Evolutionary conservation across 2,797 vertebrate genomes (phyloP).

Genomic region (Rhyacichthys aspro): DNA sequence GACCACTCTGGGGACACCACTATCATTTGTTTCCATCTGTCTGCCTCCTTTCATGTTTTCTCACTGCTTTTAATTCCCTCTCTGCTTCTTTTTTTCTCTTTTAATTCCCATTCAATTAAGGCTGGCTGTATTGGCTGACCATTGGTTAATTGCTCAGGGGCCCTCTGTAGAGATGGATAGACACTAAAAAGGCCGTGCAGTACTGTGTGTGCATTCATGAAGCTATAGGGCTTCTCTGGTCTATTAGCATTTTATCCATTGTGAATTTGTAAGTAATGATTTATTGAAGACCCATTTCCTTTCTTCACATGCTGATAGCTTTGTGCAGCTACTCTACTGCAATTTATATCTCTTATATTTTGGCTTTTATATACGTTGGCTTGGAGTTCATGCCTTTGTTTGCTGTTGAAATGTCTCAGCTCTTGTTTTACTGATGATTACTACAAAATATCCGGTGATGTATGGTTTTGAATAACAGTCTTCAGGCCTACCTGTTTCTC

Average conservation of each 20-base stretch:
- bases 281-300: conserved; percentile 15
- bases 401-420: no score
- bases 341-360: no score
- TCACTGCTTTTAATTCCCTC: conserved; percentile 60
- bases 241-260: not conserved
- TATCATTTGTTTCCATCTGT: conserved; percentile 81
- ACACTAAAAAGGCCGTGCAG: conserved; percentile 40
- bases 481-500: no score
- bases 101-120: conserved; percentile 79
- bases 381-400: no score
- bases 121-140: conserved; percentile 63
- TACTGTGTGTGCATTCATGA: not conserved
- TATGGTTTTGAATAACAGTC: no score
- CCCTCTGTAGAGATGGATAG: conserved; percentile 46
- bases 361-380: no score
- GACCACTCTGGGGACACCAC: conserved; percentile 77
- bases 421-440: no score
- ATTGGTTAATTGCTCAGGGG: conserved; percentile 72
- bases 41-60: conserved; percentile 58
- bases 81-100: conserved; percentile 59
- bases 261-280: conserved; percentile 1
- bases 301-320: not conserved
- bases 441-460: no score
- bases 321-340: not conserved
- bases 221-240: not conserved